phyloP scores from a whole-genome alignment of 2,113 vertebrate genomes.

The Etia nguti region DNA sequence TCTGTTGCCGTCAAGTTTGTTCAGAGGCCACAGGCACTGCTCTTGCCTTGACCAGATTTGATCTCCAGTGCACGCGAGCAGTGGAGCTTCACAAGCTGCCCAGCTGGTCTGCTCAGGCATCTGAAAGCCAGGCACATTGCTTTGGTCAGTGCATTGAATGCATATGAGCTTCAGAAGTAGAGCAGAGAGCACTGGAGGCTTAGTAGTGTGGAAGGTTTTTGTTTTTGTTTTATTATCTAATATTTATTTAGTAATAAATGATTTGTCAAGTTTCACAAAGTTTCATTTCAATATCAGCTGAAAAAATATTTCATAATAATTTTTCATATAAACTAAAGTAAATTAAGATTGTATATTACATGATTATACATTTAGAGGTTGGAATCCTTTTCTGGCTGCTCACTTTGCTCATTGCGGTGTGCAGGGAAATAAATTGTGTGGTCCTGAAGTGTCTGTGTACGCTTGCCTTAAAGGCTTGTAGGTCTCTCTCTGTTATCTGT shows the following conservation, averaged over 20 bases:
- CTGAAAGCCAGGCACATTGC: neutral
- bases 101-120: constrained; percentile 18
- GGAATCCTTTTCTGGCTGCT: neutral
- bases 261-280: neutral
- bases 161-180: neutral
- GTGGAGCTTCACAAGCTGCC: constrained; percentile 6
- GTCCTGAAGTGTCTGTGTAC: neutral
- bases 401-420: neutral
- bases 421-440: neutral
- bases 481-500: neutral
- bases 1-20: neutral
- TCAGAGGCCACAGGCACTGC: neutral
- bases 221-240: neutral
- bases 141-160: neutral
- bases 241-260: neutral
- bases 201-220: neutral
- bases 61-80: neutral
- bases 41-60: neutral
- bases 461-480: neutral
- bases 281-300: neutral
- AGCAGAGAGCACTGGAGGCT: neutral
- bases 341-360: neutral
- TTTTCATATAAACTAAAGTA: neutral
- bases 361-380: neutral
- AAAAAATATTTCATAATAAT: neutral